Evolutionary conservation across 2,888 invertebrate genomes (phyloP).

Genomic region (Sipha maydis): DNA sequence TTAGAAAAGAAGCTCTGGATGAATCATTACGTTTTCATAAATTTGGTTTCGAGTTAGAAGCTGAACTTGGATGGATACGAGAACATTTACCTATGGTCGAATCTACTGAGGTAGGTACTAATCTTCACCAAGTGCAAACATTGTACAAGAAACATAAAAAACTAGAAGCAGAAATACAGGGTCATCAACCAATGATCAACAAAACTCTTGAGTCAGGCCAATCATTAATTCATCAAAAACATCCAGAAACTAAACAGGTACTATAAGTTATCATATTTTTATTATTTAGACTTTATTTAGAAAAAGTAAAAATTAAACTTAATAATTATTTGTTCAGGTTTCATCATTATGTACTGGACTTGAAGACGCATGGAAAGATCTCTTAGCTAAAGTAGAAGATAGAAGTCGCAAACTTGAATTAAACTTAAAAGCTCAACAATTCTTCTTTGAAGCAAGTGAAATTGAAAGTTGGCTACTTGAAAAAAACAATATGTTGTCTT

Average conservation of each 20-base stretch:
- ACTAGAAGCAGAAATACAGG: constrained; percentile 87
- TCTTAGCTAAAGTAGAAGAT: constrained; percentile 77
- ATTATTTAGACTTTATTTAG: background rate
- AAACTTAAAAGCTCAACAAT: constrained; percentile 90
- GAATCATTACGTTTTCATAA: constrained; percentile 89
- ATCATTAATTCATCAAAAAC: constrained; percentile 77
- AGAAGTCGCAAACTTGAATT: constrained; percentile 83
- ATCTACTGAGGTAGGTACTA: constrained; percentile 81
- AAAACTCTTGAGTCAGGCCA: constrained; percentile 84
- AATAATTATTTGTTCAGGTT: constrained; percentile 71
- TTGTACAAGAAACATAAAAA: constrained; percentile 94
- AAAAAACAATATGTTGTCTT: constrained; percentile 81
- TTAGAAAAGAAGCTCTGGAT: constrained; percentile 81
- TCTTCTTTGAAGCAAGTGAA: constrained; percentile 89
- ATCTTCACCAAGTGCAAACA: constrained; percentile 91
- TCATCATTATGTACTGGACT: constrained; percentile 79
- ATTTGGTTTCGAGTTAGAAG: constrained; percentile 91
- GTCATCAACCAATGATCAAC: constrained; percentile 86
- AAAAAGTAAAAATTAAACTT: background rate
- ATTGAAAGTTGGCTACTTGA: constrained; percentile 94
- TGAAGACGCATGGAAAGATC: constrained; percentile 78
- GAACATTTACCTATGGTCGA: constrained; percentile 86
- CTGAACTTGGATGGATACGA: constrained; percentile 94
- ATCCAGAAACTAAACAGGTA: constrained; percentile 83
- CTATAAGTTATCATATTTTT: constrained; percentile 1